phyloP scores from a whole-genome alignment of 1,140 invertebrate genomes.

The Monomorium pharaonis region DNA sequence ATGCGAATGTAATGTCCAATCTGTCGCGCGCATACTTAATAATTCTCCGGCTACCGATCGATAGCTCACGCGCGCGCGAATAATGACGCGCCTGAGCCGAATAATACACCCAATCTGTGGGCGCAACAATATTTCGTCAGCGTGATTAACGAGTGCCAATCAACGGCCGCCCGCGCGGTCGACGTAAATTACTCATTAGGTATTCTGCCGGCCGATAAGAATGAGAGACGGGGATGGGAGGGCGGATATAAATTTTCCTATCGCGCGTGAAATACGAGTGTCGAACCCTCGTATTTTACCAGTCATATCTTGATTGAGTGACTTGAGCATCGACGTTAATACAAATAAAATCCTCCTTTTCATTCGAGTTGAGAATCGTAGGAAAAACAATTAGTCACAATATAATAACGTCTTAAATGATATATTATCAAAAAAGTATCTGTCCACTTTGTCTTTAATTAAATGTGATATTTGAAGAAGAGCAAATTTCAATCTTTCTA shows the following conservation, averaged over 20 bases:
- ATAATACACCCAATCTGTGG: conserved; percentile 68
- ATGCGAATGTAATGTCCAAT: conserved; percentile 71
- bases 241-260: not conserved
- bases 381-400: not conserved
- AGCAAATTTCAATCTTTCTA: too few species aligned
- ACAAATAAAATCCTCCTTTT: not conserved
- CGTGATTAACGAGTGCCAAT: conserved; percentile 61
- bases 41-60: conserved; percentile 64
- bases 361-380: not conserved
- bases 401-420: not conserved
- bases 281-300: not conserved
- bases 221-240: not conserved
- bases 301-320: not conserved
- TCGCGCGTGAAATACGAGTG: conserved; percentile 6
- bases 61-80: conserved; percentile 32
- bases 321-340: not conserved
- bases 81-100: conserved; percentile 43
- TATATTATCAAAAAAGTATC: too few species aligned
- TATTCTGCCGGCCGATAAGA: conserved; percentile 60
- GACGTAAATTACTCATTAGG: conserved; percentile 65
- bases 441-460: too few species aligned
- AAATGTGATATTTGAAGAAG: too few species aligned
- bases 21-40: conserved; percentile 73
- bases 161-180: conserved; percentile 38
- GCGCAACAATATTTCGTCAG: conserved; percentile 64